phyloP scores from a whole-genome alignment of 1,140 invertebrate species.

The Aleiodes sp. region DNA sequence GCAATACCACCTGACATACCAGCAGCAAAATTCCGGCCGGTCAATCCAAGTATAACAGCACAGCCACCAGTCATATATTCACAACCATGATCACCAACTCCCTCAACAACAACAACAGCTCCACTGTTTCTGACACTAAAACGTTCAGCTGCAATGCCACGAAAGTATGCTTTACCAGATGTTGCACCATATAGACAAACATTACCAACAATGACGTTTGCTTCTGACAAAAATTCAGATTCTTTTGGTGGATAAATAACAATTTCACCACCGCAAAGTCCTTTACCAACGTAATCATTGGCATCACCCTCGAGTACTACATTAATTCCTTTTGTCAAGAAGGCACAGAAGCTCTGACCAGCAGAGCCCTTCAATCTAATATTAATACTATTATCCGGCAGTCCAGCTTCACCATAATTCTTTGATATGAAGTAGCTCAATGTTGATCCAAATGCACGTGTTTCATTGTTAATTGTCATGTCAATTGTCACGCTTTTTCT shows the following conservation, averaged over 20 bases:
- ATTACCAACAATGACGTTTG: slow-evolving; percentile 98
- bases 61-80: slow-evolving; percentile 99
- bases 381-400: slow-evolving; percentile 87
- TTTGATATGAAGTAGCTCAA: slow-evolving; percentile 94
- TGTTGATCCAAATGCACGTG: slow-evolving; percentile 91
- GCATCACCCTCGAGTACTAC: slow-evolving; percentile 96
- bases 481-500: slow-evolving; percentile 76
- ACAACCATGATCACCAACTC: slow-evolving; percentile 98
- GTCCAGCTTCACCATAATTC: slow-evolving; percentile 89
- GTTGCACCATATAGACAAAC: slow-evolving; percentile 98
- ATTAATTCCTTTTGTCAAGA: slow-evolving; percentile 89
- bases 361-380: slow-evolving; percentile 93
- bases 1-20: slow-evolving; percentile 99
- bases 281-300: slow-evolving; percentile 97
- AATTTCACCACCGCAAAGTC: slow-evolving; percentile 94
- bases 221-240: slow-evolving; percentile 85
- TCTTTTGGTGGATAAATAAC: slow-evolving; percentile 92
- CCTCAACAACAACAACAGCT: slow-evolving; percentile 88
- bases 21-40: slow-evolving; percentile 97
- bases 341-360: slow-evolving; percentile 99
- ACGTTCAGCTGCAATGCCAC: slow-evolving; percentile 96
- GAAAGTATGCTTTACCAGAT: slow-evolving; percentile 91
- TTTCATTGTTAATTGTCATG: slow-evolving; percentile 90
- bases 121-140: slow-evolving; percentile 99
- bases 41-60: slow-evolving; percentile 91